Percentiles rank a stretch among this genome's conserved stretches.
Conservation (phyloP, 2,113 vertebrate species). For the Erythrocercus mccallii region DNA sequence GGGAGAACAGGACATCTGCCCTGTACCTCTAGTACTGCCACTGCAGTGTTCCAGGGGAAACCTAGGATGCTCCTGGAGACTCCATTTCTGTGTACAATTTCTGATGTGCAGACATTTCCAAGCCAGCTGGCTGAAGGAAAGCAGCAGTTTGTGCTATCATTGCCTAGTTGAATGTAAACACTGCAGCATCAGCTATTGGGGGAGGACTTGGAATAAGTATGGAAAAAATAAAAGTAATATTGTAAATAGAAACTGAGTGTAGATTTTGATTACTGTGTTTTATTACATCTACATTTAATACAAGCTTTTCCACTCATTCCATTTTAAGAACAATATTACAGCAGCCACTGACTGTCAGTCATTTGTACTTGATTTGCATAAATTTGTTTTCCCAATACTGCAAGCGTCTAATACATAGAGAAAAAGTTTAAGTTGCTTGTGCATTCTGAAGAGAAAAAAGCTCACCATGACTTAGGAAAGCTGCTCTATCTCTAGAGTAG, state of each 20-base stretch:
- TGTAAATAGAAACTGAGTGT: constrained; percentile 35
- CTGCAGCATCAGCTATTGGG: background rate
- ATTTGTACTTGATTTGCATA: background rate
- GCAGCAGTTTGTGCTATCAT: background rate
- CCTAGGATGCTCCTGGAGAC: background rate
- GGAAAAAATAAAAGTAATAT: constrained; percentile 52
- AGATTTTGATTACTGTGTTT: background rate
- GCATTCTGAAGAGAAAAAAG: background rate
- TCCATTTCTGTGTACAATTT: background rate
- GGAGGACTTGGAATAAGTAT: constrained; percentile 28
- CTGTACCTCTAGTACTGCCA: background rate
- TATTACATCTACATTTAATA: background rate
- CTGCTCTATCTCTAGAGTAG: background rate
- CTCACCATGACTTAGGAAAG: background rate
- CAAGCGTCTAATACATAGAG: background rate
- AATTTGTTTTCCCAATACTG: background rate
- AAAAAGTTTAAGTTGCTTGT: background rate
- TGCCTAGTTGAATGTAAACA: background rate
- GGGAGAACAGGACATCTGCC: background rate
- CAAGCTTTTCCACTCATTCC: background rate
- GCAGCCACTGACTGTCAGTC: background rate
- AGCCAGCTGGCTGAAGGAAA: background rate
- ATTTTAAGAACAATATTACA: background rate
- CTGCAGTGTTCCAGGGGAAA: background rate
- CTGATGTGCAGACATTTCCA: background rate